A percentile compares a stretch with the other conserved stretches of the same genome.
Conservation (phyloP, 2,888 invertebrate species). For the Caenorhabditis becei region DNA sequence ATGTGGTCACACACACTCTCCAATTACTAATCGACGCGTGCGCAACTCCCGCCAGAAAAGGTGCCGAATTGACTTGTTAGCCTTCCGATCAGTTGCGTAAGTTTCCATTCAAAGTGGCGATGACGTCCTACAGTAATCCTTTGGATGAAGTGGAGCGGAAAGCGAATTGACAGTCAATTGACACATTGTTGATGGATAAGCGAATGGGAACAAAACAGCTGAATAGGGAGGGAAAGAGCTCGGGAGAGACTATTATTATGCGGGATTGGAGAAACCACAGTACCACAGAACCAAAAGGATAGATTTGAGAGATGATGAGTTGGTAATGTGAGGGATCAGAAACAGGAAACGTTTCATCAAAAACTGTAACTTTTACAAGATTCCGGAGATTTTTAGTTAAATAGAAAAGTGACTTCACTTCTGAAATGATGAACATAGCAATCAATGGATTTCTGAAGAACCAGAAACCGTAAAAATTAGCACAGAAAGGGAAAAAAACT, state of each 20-base stretch:
- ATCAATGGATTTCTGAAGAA: no score
- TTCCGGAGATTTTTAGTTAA: no score
- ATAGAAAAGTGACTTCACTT: no score
- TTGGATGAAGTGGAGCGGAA: constrained; percentile 24
- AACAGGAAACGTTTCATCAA: no score
- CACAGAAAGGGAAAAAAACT: no score
- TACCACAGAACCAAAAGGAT: no score
- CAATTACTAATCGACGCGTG: constrained; percentile 47
- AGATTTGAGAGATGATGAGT: no score
- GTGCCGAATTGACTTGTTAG: constrained; percentile 50
- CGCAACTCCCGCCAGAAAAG: no score
- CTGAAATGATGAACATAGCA: no score
- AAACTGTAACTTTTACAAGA: no score
- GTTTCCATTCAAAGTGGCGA: not conserved
- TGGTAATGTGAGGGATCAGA: no score
- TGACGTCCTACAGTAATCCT: constrained; percentile 4
- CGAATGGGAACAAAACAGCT: constrained; percentile 29
- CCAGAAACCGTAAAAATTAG: no score
- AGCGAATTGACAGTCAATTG: constrained; percentile 17
- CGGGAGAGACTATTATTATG: not conserved
- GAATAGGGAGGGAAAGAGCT: constrained; percentile 8
- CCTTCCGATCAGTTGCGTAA: constrained; percentile 30
- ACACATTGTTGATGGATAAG: constrained; percentile 55
- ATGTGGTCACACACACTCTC: constrained; percentile 55
- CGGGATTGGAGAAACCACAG: not conserved